Base-by-base conservation (phyloP, 2,888 invertebrate species). In the Drosophila limbata region DNA sequence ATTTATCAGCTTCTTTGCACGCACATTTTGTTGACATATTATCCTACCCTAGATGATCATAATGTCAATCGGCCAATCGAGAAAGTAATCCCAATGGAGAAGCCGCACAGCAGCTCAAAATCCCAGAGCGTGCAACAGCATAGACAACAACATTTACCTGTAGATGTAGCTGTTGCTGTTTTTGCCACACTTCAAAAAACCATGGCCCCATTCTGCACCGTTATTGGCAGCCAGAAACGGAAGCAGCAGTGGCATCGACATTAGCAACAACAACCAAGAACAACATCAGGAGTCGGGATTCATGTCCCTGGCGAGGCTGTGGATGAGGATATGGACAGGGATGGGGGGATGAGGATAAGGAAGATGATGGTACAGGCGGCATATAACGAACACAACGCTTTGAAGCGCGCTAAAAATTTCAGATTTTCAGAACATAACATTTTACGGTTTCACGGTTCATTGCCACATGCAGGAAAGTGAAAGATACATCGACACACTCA, bases 391-490 rank as follows among this genome's bases (percentile, higher is more conserved):
- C 51, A 50, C 48, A 78, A 61, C 67, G 89, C 80, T 85, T 86
- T 78, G 90, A 83, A 81, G 87, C 85, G 81, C 84, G 90, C 84
- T 89, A 79, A 87, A 88, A 88, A 86, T 90, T 89, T 87, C 84
- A 88, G 90, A 90, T 85, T 85, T 85, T 88, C 82, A 72, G 90
- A 87, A 89, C 82, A 90, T 87, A 90, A 86, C 89, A 86, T 86
- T 86, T 90, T 90, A 86, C 89, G 89, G 90, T 90, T 86, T 86
- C 84, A 86, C 89, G 90, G 89, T 88, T 90, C 85, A 86, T 85
- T 86, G 85, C 84, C 88, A 57, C 84, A 81, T 84, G 82, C 87
- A 87, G 87, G 82, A 88, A 87, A 84, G 84, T 84, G 88, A 84
- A 85, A 84, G 80, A 84, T 85, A 88, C 76, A 57, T 61, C 44